These are phyloP conservation scores for Chorisops tibialis DNA, from an alignment of 2,888 invertebrate genomes.

Conservation along the genomic window DNA sequence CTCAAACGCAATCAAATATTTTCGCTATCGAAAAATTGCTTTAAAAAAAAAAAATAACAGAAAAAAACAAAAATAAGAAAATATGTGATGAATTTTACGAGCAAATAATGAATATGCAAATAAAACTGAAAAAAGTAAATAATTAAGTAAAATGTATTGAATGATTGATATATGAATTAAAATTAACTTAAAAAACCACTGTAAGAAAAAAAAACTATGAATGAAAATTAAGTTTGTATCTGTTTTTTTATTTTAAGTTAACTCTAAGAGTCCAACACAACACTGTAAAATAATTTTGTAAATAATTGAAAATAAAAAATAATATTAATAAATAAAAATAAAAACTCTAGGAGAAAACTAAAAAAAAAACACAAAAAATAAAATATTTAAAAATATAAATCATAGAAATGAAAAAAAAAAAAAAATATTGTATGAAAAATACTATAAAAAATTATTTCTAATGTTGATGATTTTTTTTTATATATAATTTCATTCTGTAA, in stretches of 20 bases:
- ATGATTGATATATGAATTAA: not conserved
- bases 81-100: constrained; percentile 7
- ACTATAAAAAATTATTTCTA: not conserved
- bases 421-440: not conserved
- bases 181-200: not conserved
- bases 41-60: not conserved
- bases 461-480: not conserved
- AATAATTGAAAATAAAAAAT: not conserved
- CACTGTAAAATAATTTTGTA: not conserved
- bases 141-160: not conserved
- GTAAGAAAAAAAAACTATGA: not conserved
- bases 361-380: not conserved
- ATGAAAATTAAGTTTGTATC: not conserved
- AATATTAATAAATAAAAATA: not conserved
- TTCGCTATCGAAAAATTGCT: not conserved
- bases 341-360: not conserved
- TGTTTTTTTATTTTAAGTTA: not conserved
- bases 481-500: not conserved
- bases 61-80: not conserved
- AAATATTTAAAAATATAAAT: not conserved
- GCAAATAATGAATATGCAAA: not conserved
- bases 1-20: too few relatives aligned
- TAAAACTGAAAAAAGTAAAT: not conserved
- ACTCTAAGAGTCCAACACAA: not conserved
- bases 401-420: not conserved